phyloP scores from a whole-genome alignment of 2,113 vertebrate species.

The Tringa solitaria region DNA sequence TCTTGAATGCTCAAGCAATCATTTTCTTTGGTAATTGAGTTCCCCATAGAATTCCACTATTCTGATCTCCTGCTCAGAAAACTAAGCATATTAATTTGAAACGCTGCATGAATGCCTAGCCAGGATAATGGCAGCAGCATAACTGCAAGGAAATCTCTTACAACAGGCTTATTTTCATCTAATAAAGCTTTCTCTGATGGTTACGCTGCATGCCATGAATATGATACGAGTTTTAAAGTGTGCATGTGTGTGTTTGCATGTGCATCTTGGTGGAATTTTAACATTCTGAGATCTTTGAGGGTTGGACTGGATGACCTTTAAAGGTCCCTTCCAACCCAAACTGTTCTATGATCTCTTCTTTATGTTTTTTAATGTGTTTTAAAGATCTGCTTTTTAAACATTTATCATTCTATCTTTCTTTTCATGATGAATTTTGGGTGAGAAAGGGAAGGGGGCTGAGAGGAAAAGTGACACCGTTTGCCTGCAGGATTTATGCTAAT shows the following conservation, averaged over 20 bases:
- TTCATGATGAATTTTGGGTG: neutral
- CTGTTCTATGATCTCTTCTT: neutral
- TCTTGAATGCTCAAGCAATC: slow-evolving; percentile 71
- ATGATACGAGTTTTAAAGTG: slow-evolving; percentile 55
- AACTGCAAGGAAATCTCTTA: slow-evolving; percentile 79
- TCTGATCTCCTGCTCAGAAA: slow-evolving; percentile 71
- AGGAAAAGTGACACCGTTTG: neutral
- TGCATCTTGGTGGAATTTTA: slow-evolving; percentile 18
- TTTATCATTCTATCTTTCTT: neutral
- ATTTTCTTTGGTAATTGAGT: slow-evolving; percentile 77
- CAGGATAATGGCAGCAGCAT: slow-evolving; percentile 70
- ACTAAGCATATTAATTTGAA: slow-evolving; percentile 78
- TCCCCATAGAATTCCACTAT: slow-evolving; percentile 67
- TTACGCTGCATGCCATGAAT: slow-evolving; percentile 64
- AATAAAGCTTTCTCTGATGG: slow-evolving; percentile 75
- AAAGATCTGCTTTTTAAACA: neutral
- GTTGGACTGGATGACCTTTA: neutral
- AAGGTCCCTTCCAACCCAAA: neutral
- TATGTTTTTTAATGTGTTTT: neutral
- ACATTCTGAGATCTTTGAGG: neutral
- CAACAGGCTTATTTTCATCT: slow-evolving; percentile 76
- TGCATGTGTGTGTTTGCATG: slow-evolving; percentile 1
- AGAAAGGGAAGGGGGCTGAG: neutral
- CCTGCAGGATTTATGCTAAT: neutral
- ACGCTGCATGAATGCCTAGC: slow-evolving; percentile 66